These are phyloP conservation scores for Colistium nudipinnis DNA, from an alignment of 2,113 vertebrate species.

Conservation along the genomic window DNA sequence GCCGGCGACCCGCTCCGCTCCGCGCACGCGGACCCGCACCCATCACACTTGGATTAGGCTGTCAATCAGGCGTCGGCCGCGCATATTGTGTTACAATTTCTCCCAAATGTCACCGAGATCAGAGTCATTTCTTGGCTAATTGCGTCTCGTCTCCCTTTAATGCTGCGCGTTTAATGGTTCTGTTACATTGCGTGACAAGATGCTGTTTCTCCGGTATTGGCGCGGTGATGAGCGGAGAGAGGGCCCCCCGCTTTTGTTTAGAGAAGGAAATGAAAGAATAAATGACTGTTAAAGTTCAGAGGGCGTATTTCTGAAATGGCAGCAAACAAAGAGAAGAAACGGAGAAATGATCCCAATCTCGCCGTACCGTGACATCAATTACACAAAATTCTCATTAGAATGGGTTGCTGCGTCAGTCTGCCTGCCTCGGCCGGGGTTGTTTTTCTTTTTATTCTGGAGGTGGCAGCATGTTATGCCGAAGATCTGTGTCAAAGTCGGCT, in stretches of 20 bases:
- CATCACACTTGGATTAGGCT: conserved; percentile 99
- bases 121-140: conserved; percentile 99
- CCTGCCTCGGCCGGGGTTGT: conserved; percentile 50
- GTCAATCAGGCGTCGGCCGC: conserved; percentile 92
- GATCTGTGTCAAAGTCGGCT: conserved; percentile 74
- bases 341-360: conserved; percentile 78
- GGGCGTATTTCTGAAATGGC: conserved; percentile 79
- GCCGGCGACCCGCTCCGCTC: conserved; percentile 89
- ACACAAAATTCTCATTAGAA: conserved; percentile 75
- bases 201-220: conserved; percentile 71
- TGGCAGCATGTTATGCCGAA: conserved; percentile 64
- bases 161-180: conserved; percentile 97
- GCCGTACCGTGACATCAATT: conserved; percentile 79
- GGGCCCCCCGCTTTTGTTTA: conserved; percentile 77
- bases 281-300: conserved; percentile 82
- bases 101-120: conserved; percentile 99
- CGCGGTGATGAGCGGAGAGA: conserved; percentile 67
- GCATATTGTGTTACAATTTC: conserved; percentile 99
- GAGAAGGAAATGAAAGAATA: conserved; percentile 78
- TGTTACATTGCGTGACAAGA: conserved; percentile 95
- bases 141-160: conserved; percentile 99
- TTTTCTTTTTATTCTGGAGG: conserved; percentile 64
- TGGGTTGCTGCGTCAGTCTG: conserved; percentile 51
- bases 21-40: conserved; percentile 89
- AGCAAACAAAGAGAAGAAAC: conserved; percentile 77